Conservation (phyloP, 2,888 invertebrate species). For the Tetanocera ferruginea region DNA sequence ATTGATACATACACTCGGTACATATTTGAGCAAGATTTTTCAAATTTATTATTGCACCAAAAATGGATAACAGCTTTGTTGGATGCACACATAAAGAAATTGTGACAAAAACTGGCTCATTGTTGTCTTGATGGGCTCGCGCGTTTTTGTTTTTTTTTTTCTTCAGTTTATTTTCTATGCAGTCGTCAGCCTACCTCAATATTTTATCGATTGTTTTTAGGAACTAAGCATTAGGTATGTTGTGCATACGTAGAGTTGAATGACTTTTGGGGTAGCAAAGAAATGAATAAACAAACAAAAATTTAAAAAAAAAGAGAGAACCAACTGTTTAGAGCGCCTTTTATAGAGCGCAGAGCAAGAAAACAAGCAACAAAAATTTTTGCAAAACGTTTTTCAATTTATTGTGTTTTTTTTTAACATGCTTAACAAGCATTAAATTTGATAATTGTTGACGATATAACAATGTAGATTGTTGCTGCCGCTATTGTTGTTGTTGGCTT, state of each 20-base stretch:
- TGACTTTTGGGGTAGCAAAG: background rate
- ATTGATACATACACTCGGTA: no score
- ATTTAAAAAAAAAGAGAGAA: conserved; percentile 7
- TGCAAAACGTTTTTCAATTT: background rate
- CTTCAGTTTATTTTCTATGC: background rate
- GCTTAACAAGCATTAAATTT: conserved; percentile 25
- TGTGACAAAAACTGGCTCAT: background rate
- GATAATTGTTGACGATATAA: conserved; percentile 18
- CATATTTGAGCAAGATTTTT: no score
- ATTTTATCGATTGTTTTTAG: background rate
- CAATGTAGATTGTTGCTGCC: background rate
- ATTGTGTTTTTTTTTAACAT: conserved; percentile 4
- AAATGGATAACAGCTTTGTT: background rate
- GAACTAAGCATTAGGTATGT: background rate
- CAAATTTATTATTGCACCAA: background rate
- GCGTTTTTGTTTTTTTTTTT: background rate
- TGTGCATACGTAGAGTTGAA: background rate
- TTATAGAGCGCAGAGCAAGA: background rate
- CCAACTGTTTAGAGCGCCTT: no score
- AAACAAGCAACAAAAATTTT: background rate
- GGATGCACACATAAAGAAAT: background rate
- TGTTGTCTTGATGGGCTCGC: background rate
- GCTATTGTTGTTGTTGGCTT: background rate
- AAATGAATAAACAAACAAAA: conserved; percentile 15
- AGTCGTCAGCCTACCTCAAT: conserved; percentile 24